Base-by-base conservation (phyloP, 2,797 vertebrate genomes). In the Mus minutoides region DNA sequence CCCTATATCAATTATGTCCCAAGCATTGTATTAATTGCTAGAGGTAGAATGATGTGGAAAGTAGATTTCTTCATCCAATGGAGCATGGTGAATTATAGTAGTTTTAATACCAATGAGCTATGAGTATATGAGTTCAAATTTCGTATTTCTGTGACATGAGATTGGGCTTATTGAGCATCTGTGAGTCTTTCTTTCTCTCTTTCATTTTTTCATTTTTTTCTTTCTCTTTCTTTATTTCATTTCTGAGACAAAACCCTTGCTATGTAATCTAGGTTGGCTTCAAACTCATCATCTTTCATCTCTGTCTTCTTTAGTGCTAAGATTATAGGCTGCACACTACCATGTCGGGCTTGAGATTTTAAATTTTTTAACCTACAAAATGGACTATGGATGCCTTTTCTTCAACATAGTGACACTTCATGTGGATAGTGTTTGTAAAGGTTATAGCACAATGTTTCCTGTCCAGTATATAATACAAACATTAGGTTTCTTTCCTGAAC, bases 361-460 rank as follows among this genome's bases (percentile, higher is more conserved):
- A 60, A 46, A 26, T 21, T n/a, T n/a, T 46, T 37, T 64, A 82
- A 54, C n/a, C 37, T 89, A 71, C 6, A 88, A 78, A 92, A 92
- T 95, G 1, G 21, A 96, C 77, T 83, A 34, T 58, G 91, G 86
- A 89, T 84, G 62, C 17, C 60, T 16, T 96, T 77, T 17, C 31
- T 92, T 95, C 40, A 94, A 52, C 49, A 60, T 34, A 79, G 9
- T 84, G 52, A 71, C 60, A 71, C 40, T 83, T 93, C 67, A 86
- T 77, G 3, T 69, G 9, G 17, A 62, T 43, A 49, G 43, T 67
- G 31, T 67, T 90, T 91, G 21, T 56, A 84, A 91, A 64, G 10
- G 8, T 73, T 0, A 8, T 21, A 90, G 71, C 54, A 80, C 43
- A 56, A 34, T 60, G 29, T 31, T 71, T 87, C 9, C 54, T 95